Percentiles rank a stretch among this genome's conserved stretches.
phyloP scores from a whole-genome alignment of 1,140 invertebrate species.

The Yoshiicerus persimilis region DNA sequence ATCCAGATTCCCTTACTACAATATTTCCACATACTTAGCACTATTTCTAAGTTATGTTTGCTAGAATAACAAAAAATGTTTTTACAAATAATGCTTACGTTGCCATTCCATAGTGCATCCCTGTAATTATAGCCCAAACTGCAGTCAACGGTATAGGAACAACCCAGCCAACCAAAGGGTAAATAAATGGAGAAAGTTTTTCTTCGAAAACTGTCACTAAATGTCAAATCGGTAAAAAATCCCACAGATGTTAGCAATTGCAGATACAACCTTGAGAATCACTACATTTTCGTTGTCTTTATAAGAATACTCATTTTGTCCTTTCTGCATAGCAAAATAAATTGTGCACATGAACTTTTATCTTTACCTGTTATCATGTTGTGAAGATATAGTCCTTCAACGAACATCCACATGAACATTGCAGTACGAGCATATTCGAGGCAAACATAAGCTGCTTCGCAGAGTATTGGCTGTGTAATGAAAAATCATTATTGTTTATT shows the following conservation, averaged over 20 bases:
- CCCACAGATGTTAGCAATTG: background rate
- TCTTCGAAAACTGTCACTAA: conserved; percentile 76
- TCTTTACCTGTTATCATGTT: conserved; percentile 56
- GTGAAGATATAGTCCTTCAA: conserved; percentile 62
- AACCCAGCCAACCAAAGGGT: conserved; percentile 62
- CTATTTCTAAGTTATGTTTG: too few species aligned
- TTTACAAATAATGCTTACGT: conserved; percentile 55
- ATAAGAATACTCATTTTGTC: too few species aligned
- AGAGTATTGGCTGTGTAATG: conserved; percentile 54
- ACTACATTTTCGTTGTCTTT: too few species aligned
- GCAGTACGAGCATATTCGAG: conserved; percentile 63
- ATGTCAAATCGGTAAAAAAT: background rate
- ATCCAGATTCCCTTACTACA: too few species aligned
- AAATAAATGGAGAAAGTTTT: conserved; percentile 57
- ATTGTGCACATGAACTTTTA: background rate
- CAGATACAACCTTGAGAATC: background rate
- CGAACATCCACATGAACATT: conserved; percentile 65
- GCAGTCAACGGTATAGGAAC: conserved; percentile 55
- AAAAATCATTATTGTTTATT: background rate
- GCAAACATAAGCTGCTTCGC: conserved; percentile 60
- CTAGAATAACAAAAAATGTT: background rate
- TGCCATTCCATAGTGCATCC: conserved; percentile 54
- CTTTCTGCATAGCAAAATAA: too few species aligned
- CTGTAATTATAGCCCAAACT: conserved; percentile 55
- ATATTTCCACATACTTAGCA: too few species aligned